Evolutionary conservation across 2,797 vertebrate species (phyloP), one percentile per base, ranked within the genome.

Genomic region (Hozukius guyotensis): DNA sequence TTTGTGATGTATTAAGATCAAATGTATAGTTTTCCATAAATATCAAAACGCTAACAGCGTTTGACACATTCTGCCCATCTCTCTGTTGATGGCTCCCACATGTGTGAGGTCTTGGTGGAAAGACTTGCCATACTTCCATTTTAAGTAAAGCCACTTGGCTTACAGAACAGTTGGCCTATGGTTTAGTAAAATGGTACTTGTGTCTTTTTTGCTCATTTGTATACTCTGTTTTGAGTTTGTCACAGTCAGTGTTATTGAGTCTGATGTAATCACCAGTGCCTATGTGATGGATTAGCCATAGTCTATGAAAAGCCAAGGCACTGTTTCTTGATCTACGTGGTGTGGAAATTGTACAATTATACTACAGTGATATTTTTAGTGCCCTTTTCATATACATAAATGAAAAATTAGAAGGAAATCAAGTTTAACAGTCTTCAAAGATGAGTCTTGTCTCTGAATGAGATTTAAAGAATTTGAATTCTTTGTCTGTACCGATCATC

Each of bases 41-140:
- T 89, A 90, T 90, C 82, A 88, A 83, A 89, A 88, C 29, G 32
- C 83, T 91, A 93, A 94, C 90, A 78, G 81, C 74, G 85, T 93
- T 87, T 91, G 94, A 94, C 94, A 94, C 92, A 83, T 94, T 92
- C 89, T 93, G 92, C 93, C 95, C 92, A 92, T 95, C 94, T 93
- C 93, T 93, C 91, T 73, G 74, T 64, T 94, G 92, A 95, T 95
- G 82, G 87, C 82, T 94, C 83, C 91, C 94, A 95, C 92, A 92
- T 95, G 94, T 94, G 88, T 82, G 86, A 92, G 77, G 77, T 86
- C 75, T 42, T 36, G 61, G 84, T 89, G 87, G 81, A 91, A 92
- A 87, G 56, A 78, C 74, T 88, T 75, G 27, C 85, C 65, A 60
- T 86, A 56, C 89, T 88, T 87, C 64, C 63, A 81, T 80, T 85